Base-by-base conservation (phyloP, 1,140 invertebrate genomes). In the Stegodyphus dumicola region DNA sequence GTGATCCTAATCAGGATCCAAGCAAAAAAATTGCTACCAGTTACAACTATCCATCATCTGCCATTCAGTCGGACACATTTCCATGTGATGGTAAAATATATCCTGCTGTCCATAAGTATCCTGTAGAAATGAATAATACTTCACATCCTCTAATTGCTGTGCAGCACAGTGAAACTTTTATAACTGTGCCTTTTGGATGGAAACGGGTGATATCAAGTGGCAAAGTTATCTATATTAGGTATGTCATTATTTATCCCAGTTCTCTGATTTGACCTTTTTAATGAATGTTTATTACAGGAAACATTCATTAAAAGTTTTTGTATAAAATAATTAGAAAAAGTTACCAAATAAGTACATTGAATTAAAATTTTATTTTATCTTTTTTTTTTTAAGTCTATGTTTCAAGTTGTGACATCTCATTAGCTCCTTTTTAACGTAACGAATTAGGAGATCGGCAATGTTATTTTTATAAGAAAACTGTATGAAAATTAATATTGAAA, bases 161-260 rank as follows among this genome's bases (percentile, higher is more conserved):
- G 9, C 80, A 84, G 64, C 84, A 78, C 15, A 80, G 71, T 70
- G 76, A 81, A 73, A 66, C 77, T n/a, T 80, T 81, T 53, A 88
- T 91, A 76, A 90, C 90, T 73, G 91, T 93, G 76, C 93, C 93
- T 64, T 92, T 91, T 89, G 92, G 93, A 53, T 93, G 93, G 93
- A 92, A 92, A 87, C 90, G 93, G 85, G 88, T 92, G 51, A 88
- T 91, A 71, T 90, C 90, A 87, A 91, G 92, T 89, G 92, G 91
- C 87, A 89, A 89, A 80, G 89, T 93, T 83, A 90, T 92, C 66
- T 93, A 93, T 90, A 91, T 93, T 88, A 93, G 92, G 92, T 93
- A 90, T 90, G 89, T 90, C 15, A 60, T 60, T 60, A 60, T 33
- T 33, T 33, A 33, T 33, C 3, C 33, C 33, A 60, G 15, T 60